These are phyloP conservation scores for Hirundichthys speculiger DNA, from an alignment of 2,113 vertebrate species.

Conservation along the genomic window DNA sequence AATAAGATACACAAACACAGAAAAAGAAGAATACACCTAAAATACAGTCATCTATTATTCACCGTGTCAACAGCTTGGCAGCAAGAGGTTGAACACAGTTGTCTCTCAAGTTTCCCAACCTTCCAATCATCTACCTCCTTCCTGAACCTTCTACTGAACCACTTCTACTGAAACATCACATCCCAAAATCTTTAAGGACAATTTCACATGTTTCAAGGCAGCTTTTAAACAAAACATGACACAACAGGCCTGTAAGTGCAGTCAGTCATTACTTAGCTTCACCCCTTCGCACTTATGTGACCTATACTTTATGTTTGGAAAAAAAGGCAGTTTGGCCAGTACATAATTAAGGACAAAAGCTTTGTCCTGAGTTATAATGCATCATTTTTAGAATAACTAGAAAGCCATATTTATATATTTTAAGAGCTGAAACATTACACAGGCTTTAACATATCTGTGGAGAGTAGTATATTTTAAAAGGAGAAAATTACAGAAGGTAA, in stretches of 20 bases:
- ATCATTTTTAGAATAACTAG: too few relatives aligned
- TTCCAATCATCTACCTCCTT: constrained; percentile 21
- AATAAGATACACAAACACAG: constrained; percentile 8
- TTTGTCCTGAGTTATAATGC: too few relatives aligned
- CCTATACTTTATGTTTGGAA: not conserved
- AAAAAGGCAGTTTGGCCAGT: constrained; percentile 17
- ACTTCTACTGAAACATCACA: constrained; percentile 10
- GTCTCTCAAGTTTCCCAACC: constrained; percentile 68
- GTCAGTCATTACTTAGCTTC: too few relatives aligned
- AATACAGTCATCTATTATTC: constrained; percentile 71
- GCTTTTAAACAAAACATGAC: not conserved
- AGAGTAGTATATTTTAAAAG: too few relatives aligned
- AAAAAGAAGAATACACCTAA: constrained; percentile 24
- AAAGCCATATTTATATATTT: too few relatives aligned
- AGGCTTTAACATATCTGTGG: too few relatives aligned
- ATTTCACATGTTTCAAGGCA: not conserved
- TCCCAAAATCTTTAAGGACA: not conserved
- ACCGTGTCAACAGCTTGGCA: constrained; percentile 70
- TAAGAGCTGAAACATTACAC: too few relatives aligned
- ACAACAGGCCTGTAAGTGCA: too few relatives aligned
- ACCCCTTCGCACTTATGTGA: too few relatives aligned
- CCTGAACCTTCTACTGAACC: not conserved
- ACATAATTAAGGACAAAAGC: constrained; percentile 5
- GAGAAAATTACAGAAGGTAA: constrained; percentile 11
- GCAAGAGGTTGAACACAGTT: constrained; percentile 39